A percentile compares a stretch with the other conserved stretches of the same genome.
phyloP scores from a whole-genome alignment of 2,113 vertebrate species.

The Xerus inauris region DNA sequence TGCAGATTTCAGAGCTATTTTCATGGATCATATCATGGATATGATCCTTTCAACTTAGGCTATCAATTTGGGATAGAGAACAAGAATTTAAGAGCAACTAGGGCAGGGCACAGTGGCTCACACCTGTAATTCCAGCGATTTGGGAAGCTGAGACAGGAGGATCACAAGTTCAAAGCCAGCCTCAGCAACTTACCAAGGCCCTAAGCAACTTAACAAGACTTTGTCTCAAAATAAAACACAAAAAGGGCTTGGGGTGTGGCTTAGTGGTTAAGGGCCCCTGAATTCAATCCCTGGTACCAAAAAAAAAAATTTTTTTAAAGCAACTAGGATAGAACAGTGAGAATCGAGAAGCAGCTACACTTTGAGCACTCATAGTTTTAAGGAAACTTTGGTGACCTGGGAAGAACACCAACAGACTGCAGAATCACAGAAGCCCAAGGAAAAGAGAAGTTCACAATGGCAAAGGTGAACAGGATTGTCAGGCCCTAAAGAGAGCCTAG shows the following conservation, averaged over 20 bases:
- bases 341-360: neutral
- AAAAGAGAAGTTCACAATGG: neutral
- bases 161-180: too few relatives aligned
- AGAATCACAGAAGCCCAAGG: neutral
- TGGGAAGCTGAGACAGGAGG: too few relatives aligned
- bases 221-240: too few relatives aligned
- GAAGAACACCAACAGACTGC: neutral
- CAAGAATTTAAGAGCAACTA: neutral
- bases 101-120: neutral
- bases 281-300: too few relatives aligned
- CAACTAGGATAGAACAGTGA: neutral
- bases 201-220: too few relatives aligned
- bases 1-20: neutral
- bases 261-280: too few relatives aligned
- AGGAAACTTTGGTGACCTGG: neutral
- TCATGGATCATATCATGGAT: too few relatives aligned
- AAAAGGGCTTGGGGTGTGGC: too few relatives aligned
- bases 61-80: neutral
- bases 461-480: too few relatives aligned
- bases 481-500: neutral
- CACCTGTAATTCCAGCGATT: too few relatives aligned
- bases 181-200: too few relatives aligned
- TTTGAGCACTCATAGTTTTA: neutral
- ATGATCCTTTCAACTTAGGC: neutral
- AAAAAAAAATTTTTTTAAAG: neutral